A percentile compares a stretch with the other conserved stretches of the same genome.
These are phyloP conservation scores for Stomatorhinus ivindoensis DNA, from an alignment of 2,113 vertebrate genomes.

Conservation along the genomic window DNA sequence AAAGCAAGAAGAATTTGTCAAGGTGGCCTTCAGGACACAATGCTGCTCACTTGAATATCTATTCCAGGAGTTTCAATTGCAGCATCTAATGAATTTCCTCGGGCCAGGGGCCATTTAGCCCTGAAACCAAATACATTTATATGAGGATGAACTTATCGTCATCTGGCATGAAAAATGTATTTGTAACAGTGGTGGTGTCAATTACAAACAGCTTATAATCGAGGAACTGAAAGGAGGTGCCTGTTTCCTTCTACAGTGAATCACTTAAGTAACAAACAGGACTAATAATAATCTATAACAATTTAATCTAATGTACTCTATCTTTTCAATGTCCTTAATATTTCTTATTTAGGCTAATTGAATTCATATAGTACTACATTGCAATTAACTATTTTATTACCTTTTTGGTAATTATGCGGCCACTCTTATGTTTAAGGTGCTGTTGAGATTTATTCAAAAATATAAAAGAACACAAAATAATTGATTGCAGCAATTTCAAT, in stretches of 20 bases:
- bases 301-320: background rate
- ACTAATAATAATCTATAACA: background rate
- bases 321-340: background rate
- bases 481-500: background rate
- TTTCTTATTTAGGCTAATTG: background rate
- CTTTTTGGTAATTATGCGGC: background rate
- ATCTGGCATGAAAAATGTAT: background rate
- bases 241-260: background rate
- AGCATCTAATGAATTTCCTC: conserved; percentile 6
- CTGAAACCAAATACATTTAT: background rate
- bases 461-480: background rate
- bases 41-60: conserved; percentile 4
- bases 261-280: background rate
- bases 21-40: background rate
- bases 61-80: background rate
- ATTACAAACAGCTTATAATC: background rate
- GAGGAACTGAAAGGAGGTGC: background rate
- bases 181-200: background rate
- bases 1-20: background rate
- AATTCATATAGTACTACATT: background rate
- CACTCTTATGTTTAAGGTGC: background rate
- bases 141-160: conserved; percentile 4
- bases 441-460: background rate
- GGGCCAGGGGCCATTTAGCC: background rate
- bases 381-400: background rate